Evolutionary conservation across 1,140 invertebrate species (phyloP), one percentile per base, ranked within the genome.

Genomic region (Antheraea mylitta): DNA sequence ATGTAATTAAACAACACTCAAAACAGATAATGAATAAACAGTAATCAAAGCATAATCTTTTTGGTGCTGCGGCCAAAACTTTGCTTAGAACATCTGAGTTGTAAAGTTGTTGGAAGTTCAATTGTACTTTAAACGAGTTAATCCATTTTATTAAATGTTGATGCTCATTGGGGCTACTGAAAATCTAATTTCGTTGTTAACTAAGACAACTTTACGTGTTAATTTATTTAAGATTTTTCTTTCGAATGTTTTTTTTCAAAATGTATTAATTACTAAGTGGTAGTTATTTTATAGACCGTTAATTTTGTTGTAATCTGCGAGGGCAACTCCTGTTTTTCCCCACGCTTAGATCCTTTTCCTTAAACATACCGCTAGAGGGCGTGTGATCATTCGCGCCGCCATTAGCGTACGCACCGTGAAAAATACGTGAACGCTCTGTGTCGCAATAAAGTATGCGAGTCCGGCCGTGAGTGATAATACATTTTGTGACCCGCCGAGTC

Each of bases 111-210:
- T 78, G 76, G 68, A 88, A 90, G 78, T 87, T 90, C 85, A 88
- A 90, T 90, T 81, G 85, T 74, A 88, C 78, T 90, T 86, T 86
- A 86, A 89, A 86, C 76, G 87, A 90, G 86, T 90, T 88, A 90
- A 90, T 90, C 80, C 76, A 77, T 85, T 90, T 87, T 87, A 90
- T 87, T 90, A 88, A 88, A 84, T 88, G 86, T 87, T 90, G 85
- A 90, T 87, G 85, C 78, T 82, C 79, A 75, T 72, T 76, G 83
- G 71, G 80, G 77, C 79, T 69, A 70, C 73, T 45, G 72, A 64
- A 71, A 77, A 86, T 86, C 83, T 81, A 78, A 79, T 89, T 85
- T 80, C 66, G 76, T 69, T 71, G 73, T 75, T 66, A 66, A 66
- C 11, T 58, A 66, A 38, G 45, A 66, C 58, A 66, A 66, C 59